phyloP scores from a whole-genome alignment of 2,113 vertebrate genomes.

The Hyaena hyaena region DNA sequence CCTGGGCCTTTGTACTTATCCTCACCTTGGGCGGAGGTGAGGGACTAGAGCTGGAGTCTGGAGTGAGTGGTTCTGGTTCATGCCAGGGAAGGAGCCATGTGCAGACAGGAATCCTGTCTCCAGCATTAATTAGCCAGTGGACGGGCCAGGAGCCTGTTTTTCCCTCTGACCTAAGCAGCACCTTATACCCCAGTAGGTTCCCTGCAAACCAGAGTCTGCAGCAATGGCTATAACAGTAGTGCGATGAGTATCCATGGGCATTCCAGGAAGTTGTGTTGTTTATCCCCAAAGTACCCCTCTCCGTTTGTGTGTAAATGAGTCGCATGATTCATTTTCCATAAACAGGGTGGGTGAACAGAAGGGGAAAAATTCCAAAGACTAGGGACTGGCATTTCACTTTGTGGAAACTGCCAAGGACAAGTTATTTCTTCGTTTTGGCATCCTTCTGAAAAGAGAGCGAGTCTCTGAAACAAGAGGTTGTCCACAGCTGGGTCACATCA shows the following conservation, averaged over 20 bases:
- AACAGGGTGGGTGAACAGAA: conserved; percentile 71
- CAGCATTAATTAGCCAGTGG: neutral
- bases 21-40: neutral
- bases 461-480: conserved; percentile 73
- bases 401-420: conserved; percentile 72
- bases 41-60: neutral
- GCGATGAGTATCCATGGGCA: neutral
- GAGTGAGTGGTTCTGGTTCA: neutral
- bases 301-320: conserved; percentile 73
- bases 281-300: conserved; percentile 72
- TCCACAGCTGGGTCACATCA: conserved; percentile 67
- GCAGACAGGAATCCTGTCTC: conserved; percentile 38
- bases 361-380: conserved; percentile 54
- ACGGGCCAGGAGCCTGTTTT: neutral
- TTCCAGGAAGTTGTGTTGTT: conserved; percentile 69
- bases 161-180: conserved; percentile 4
- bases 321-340: conserved; percentile 79
- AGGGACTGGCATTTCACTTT: conserved; percentile 68
- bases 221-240: neutral
- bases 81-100: neutral
- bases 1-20: neutral
- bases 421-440: conserved; percentile 76
- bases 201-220: neutral
- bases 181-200: neutral
- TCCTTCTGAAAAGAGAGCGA: conserved; percentile 71